Percentiles rank a stretch among this genome's conserved stretches.
These are phyloP conservation scores for Cheilosia grossa DNA, from an alignment of 2,888 invertebrate species.

Conservation along the genomic window DNA sequence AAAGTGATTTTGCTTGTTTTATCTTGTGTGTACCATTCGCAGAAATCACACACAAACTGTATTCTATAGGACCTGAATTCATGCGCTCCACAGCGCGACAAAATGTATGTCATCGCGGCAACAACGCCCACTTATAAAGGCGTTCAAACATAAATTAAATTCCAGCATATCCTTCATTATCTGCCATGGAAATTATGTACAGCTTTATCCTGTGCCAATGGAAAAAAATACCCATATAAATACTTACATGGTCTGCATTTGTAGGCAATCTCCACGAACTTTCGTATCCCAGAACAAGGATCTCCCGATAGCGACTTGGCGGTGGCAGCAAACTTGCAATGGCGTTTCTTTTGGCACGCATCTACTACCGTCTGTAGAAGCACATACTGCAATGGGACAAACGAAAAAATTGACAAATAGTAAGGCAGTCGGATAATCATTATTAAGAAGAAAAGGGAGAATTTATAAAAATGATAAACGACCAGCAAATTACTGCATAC, in stretches of 20 bases:
- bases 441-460: constrained; percentile 2
- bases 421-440: constrained; percentile 9
- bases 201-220: constrained; percentile 7
- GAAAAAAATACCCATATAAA: constrained; percentile 17
- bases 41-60: not conserved
- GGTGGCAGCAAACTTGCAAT: constrained; percentile 95
- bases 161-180: constrained; percentile 62
- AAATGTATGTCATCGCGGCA: not conserved
- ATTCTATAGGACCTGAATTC: constrained; percentile 17
- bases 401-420: constrained; percentile 48
- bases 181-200: constrained; percentile 45
- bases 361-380: constrained; percentile 97
- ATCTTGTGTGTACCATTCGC: constrained; percentile 61
- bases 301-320: constrained; percentile 93
- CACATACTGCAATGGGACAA: constrained; percentile 87
- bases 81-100: constrained; percentile 31
- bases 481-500: not conserved
- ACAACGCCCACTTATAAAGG: constrained; percentile 39
- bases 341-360: constrained; percentile 95
- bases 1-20: constrained; percentile 65
- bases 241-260: constrained; percentile 98
- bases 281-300: constrained; percentile 95
- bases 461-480: constrained; percentile 22
- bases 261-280: constrained; percentile 97
- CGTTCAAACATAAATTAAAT: constrained; percentile 57